phyloP scores from a whole-genome alignment of 2,888 invertebrate genomes.

The Trissolcus brochymenae region DNA sequence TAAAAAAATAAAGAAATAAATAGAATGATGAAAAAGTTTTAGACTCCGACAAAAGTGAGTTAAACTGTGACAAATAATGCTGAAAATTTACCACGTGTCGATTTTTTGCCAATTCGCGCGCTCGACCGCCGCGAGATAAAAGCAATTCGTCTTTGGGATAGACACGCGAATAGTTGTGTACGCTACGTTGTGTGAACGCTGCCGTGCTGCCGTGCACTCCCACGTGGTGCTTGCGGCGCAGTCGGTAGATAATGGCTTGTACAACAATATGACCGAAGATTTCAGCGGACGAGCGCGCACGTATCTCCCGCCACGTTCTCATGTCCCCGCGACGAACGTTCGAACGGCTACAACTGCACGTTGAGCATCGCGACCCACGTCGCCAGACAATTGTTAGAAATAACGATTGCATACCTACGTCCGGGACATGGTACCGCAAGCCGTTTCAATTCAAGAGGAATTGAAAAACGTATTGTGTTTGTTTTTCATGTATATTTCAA shows the following conservation, averaged over 20 bases:
- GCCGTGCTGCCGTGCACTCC: slow-evolving; percentile 53
- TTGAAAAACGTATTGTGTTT: slow-evolving; percentile 44
- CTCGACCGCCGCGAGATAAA: slow-evolving; percentile 42
- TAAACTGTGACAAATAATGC: slow-evolving; percentile 30
- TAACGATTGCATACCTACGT: slow-evolving; percentile 40
- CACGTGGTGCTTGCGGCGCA: slow-evolving; percentile 50
- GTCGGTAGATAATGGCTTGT: slow-evolving; percentile 68
- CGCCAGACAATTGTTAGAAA: slow-evolving; percentile 49
- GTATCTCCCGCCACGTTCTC: slow-evolving; percentile 41
- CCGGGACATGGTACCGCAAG: slow-evolving; percentile 32
- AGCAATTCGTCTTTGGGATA: slow-evolving; percentile 45
- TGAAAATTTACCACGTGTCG: slow-evolving; percentile 22
- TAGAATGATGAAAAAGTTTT: no score
- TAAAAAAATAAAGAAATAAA: no score
- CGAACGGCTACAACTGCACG: slow-evolving; percentile 24
- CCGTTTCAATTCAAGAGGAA: slow-evolving; percentile 38
- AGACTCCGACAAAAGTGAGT: not conserved
- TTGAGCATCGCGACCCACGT: slow-evolving; percentile 47
- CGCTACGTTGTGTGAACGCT: slow-evolving; percentile 37
- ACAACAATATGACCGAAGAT: slow-evolving; percentile 62
- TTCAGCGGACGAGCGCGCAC: slow-evolving; percentile 37
- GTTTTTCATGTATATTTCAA: slow-evolving; percentile 49
- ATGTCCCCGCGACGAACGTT: slow-evolving; percentile 39
- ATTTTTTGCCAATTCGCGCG: slow-evolving; percentile 46
- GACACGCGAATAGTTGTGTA: slow-evolving; percentile 42